Base-by-base conservation (phyloP, 1,140 invertebrate species). In the Dryas iulia region DNA sequence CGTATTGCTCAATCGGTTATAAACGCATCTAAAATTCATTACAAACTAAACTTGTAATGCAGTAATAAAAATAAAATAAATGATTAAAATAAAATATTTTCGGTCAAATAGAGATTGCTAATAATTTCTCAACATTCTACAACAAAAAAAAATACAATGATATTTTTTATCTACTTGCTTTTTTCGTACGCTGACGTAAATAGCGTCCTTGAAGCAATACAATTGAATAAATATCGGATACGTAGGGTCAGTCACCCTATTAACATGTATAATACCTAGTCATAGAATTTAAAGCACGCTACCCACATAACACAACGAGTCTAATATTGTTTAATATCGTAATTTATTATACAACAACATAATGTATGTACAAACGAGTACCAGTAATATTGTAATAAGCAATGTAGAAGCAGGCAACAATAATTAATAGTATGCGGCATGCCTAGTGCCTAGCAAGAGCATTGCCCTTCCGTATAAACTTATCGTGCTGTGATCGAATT, bases 171-270 rank as follows among this genome's bases (percentile, higher is more conserved):
- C 39, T 18, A 11, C 0, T 12, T 39, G 18, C 53, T 18, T 26
- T 35, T 65, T 57, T 58, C 23, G 25, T n/a, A 52, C 39, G 58
- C 60, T 87, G 86, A 89, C 84, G 86, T 82, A 84, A 87, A 82
- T 67, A 23, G 57, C 71, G 86, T 84, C 86, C 86, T 89, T 89
- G 86, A 76, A 78, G 69, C 73, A 72, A 82, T 75, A 81, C 77
- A 85, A 81, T 81, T 81, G 83, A 84, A 83, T 83, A 84, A 85
- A 88, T 84, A 86, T 76, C 73, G 69, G 39, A 68, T 69, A 66
- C 56, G 58, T 61, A 71, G 60, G 84, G 80, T 85, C 84, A 82
- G 59, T 89, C 79, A 89, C 83, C 86, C 74, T 60, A 74, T 60
- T 59, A 66, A 14, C 39, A 47, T 47, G 33, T 59, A 39, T 6